phyloP scores from a whole-genome alignment of 1,140 invertebrate species.

The Oryzaephilus surinamensis region DNA sequence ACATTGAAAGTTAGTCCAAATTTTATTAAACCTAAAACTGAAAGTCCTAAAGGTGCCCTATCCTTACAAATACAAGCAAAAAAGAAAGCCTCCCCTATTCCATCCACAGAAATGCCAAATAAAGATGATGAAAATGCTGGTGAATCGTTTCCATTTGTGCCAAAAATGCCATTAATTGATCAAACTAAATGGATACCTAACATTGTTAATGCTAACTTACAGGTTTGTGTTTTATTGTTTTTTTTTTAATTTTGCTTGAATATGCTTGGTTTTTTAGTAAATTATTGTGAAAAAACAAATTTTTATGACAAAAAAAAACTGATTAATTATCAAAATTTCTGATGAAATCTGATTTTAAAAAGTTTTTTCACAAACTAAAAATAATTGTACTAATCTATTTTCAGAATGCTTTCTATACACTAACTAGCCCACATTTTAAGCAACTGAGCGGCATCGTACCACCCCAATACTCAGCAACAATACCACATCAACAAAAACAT shows the following conservation, averaged over 20 bases:
- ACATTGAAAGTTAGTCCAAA: slow-evolving; percentile 25
- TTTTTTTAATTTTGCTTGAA: slow-evolving; percentile 11
- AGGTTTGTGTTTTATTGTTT: slow-evolving; percentile 25
- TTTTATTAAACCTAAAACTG: slow-evolving; percentile 27
- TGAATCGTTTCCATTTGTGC: slow-evolving; percentile 17
- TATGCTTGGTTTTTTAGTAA: slow-evolving; percentile 1
- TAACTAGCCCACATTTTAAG: slow-evolving; percentile 35
- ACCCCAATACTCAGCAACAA: slow-evolving; percentile 34
- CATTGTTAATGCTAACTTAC: slow-evolving; percentile 13
- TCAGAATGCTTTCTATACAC: slow-evolving; percentile 37
- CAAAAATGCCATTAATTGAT: slow-evolving; percentile 26
- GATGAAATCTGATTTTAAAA: not conserved
- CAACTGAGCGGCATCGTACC: slow-evolving; percentile 23
- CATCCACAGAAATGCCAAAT: slow-evolving; percentile 1
- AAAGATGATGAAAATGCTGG: slow-evolving; percentile 10
- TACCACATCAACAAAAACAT: slow-evolving; percentile 33
- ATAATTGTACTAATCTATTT: slow-evolving; percentile 11
- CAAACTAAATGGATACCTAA: slow-evolving; percentile 20
- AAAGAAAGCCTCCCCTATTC: slow-evolving; percentile 20
- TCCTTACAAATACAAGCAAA: slow-evolving; percentile 31
- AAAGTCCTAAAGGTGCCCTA: slow-evolving; percentile 32
- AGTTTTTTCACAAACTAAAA: not conserved
- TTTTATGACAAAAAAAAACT: no score
- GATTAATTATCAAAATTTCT: not conserved
- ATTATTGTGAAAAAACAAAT: no score